Conservation (phyloP, 2,113 vertebrate species). For the Gallinago paraguaiae region DNA sequence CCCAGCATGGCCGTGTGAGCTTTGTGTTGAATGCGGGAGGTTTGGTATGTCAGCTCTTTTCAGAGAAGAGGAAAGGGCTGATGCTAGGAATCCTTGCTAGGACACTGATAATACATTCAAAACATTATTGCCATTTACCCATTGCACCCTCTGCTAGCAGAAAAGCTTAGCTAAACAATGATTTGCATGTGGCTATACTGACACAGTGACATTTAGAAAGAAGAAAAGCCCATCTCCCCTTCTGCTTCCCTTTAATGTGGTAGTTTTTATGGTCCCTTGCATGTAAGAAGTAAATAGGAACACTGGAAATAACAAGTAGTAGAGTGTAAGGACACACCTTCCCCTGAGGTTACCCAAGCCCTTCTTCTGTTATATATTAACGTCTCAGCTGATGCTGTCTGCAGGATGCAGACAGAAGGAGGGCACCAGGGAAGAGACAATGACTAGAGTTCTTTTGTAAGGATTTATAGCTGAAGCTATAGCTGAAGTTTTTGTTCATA, state of each 20-base stretch:
- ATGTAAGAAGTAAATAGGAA: neutral
- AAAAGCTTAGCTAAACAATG: neutral
- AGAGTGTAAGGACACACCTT: neutral
- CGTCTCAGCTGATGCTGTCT: rapidly evolving
- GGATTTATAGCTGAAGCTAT: neutral
- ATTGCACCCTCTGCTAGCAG: neutral
- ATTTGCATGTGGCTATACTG: neutral
- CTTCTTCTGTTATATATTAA: neutral
- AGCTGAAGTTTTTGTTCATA: neutral
- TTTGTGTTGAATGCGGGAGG: neutral
- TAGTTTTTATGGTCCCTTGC: neutral
- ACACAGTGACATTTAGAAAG: neutral
- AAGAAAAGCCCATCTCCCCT: neutral
- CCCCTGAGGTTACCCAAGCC: neutral
- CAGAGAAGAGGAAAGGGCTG: neutral
- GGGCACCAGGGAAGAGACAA: rapidly evolving
- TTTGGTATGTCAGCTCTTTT: neutral
- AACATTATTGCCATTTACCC: neutral
- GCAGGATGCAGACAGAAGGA: neutral
- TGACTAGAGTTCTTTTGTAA: neutral
- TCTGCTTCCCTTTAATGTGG: neutral
- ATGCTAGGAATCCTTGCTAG: neutral
- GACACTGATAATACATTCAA: neutral
- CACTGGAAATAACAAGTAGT: neutral
- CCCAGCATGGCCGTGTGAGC: neutral